phyloP scores from a whole-genome alignment of 2,797 vertebrate species.

The Pelodytes ibericus region DNA sequence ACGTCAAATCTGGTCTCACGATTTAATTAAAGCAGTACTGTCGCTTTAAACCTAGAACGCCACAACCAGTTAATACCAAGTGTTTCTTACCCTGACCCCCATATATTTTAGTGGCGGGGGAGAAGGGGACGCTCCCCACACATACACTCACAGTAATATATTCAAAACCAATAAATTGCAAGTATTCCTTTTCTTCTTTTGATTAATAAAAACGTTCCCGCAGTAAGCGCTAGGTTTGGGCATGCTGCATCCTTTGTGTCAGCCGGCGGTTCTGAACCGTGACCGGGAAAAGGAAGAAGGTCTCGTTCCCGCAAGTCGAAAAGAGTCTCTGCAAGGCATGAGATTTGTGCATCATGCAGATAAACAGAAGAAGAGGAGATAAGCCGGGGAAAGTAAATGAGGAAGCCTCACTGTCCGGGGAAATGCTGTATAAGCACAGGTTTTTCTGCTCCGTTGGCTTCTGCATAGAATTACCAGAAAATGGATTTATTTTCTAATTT shows the following conservation, averaged over 20 bases:
- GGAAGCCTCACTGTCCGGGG: slow-evolving; percentile 2
- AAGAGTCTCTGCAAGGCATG: slow-evolving; percentile 5
- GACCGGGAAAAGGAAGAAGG: not conserved
- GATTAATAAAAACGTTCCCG: too few relatives aligned
- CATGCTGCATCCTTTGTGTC: not conserved
- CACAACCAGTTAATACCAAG: too few relatives aligned
- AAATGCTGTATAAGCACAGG: slow-evolving; percentile 36
- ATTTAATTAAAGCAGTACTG: too few relatives aligned
- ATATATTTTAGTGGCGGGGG: too few relatives aligned
- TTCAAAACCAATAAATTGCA: too few relatives aligned
- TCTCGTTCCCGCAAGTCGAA: not conserved
- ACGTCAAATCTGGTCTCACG: too few relatives aligned
- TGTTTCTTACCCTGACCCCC: too few relatives aligned
- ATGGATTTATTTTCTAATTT: slow-evolving; percentile 45
- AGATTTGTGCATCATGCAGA: slow-evolving; percentile 30
- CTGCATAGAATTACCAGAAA: slow-evolving; percentile 36
- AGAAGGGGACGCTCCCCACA: not conserved
- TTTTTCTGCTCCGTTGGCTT: slow-evolving; percentile 32
- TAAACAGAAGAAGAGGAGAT: slow-evolving; percentile 35
- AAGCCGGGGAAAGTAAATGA: not conserved
- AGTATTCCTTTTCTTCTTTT: too few relatives aligned
- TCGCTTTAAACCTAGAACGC: too few relatives aligned
- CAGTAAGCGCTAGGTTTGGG: too few relatives aligned
- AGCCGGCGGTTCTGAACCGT: not conserved
- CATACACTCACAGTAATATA: too few relatives aligned